Conservation (phyloP, 1,140 invertebrate genomes). For the Campodea augens region DNA sequence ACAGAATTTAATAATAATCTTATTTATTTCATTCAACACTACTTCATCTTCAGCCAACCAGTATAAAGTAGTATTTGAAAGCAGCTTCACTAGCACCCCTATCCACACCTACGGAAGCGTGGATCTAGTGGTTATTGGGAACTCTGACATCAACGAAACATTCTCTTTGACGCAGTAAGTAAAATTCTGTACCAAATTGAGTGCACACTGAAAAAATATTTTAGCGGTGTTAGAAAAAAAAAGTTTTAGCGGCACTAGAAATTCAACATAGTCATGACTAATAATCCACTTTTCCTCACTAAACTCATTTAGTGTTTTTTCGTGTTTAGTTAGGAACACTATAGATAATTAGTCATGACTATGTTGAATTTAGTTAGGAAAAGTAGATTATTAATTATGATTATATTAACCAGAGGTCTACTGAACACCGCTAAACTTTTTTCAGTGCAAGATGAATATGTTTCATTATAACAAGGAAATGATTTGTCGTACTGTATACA, state of each 20-base stretch:
- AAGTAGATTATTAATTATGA: too few relatives aligned
- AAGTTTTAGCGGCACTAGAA: not conserved
- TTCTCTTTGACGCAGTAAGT: slow-evolving; percentile 65
- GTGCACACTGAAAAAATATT: not conserved
- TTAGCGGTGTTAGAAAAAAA: not conserved
- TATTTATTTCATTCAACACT: not conserved
- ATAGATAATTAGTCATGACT: too few relatives aligned
- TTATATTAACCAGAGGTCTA: too few relatives aligned
- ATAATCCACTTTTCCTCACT: too few relatives aligned
- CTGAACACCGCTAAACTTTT: too few relatives aligned
- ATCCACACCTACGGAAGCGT: slow-evolving; percentile 59
- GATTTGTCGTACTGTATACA: too few relatives aligned
- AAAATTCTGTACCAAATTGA: not conserved
- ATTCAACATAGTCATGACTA: too few relatives aligned
- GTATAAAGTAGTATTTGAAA: slow-evolving; percentile 61
- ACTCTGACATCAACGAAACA: slow-evolving; percentile 63
- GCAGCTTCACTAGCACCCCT: slow-evolving; percentile 38
- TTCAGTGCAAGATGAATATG: too few relatives aligned
- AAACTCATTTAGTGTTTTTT: too few relatives aligned
- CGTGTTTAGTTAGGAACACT: too few relatives aligned
- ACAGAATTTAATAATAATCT: not conserved
- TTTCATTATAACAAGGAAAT: slow-evolving; percentile 6
- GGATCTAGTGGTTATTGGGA: slow-evolving; percentile 60
- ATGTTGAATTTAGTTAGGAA: too few relatives aligned
- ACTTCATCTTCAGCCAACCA: slow-evolving; percentile 44